Evolutionary conservation across 2,113 vertebrate species (phyloP).

Genomic region (Anolis carolinensis): DNA sequence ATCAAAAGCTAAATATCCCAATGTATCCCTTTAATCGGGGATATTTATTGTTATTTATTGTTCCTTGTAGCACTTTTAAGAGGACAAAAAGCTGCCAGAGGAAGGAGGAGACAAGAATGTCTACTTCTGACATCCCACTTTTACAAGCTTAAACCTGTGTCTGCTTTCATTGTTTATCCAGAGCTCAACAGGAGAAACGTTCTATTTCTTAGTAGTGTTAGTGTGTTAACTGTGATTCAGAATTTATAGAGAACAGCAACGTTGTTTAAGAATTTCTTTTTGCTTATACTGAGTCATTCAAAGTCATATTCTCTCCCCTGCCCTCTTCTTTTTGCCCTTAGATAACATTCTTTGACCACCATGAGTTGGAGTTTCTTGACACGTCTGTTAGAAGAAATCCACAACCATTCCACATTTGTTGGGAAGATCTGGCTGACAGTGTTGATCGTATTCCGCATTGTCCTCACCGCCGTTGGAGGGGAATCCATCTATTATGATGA

Average conservation of each 20-base stretch:
- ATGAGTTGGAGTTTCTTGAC: conserved; percentile 99
- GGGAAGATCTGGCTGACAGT: conserved; percentile 99
- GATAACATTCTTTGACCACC: conserved; percentile 70
- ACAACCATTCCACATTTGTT: conserved; percentile 99
- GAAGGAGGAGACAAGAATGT: background rate
- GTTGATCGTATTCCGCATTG: conserved; percentile 95
- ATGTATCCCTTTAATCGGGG: no score
- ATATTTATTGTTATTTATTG: no score
- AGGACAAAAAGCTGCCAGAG: background rate
- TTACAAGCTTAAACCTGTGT: background rate
- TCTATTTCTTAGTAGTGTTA: background rate
- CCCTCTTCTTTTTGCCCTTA: conserved; percentile 71
- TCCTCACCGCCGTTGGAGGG: conserved; percentile 94
- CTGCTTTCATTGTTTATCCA: background rate
- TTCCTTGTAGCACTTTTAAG: background rate
- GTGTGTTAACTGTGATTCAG: background rate
- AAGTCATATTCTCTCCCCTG: background rate
- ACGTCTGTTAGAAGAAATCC: conserved; percentile 97
- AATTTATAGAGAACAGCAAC: background rate
- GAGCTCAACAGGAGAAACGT: background rate
- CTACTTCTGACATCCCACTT: background rate
- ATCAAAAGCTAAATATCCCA: no score
- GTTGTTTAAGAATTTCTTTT: background rate
- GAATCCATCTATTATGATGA: conserved; percentile 99
- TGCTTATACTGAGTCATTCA: background rate